Evolutionary conservation across 2,888 invertebrate species (phyloP).

Genomic region (Drosophila maculinotata): DNA sequence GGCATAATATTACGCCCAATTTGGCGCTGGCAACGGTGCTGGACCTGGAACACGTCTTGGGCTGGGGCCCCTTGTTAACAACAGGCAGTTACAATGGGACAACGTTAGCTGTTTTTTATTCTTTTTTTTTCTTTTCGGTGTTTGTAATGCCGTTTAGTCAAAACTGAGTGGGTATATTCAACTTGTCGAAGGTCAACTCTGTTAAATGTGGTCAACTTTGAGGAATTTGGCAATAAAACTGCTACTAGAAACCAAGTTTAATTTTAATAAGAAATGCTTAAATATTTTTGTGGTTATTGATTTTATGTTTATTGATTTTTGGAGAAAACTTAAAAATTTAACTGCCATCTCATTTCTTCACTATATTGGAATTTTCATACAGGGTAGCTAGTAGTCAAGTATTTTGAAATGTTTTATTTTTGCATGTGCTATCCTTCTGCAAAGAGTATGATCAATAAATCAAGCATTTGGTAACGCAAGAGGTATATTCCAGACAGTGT

Average conservation of each 20-base stretch:
- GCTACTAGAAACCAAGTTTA: not conserved
- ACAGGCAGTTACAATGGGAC: slow-evolving; percentile 74
- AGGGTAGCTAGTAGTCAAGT: too few species aligned
- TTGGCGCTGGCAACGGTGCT: slow-evolving; percentile 73
- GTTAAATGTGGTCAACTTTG: not conserved
- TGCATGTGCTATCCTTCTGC: too few species aligned
- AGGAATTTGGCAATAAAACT: not conserved
- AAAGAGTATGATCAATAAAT: too few species aligned
- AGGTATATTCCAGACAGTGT: too few species aligned
- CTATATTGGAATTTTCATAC: too few species aligned
- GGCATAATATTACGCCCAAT: slow-evolving; percentile 77
- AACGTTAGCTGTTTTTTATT: slow-evolving; percentile 60
- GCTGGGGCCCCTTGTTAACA: slow-evolving; percentile 74
- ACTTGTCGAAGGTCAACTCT: slow-evolving; percentile 17
- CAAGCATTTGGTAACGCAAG: too few species aligned
- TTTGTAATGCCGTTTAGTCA: slow-evolving; percentile 32
- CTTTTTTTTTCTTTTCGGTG: not conserved
- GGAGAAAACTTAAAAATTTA: not conserved
- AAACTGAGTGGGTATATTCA: slow-evolving; percentile 5
- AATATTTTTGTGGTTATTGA: too few species aligned
- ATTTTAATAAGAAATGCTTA: too few species aligned
- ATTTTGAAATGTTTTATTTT: too few species aligned
- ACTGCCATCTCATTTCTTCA: too few species aligned
- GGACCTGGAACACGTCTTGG: slow-evolving; percentile 62
- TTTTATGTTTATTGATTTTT: too few species aligned